phyloP scores from a whole-genome alignment of 2,113 vertebrate species.

The Pituophis catenifer region DNA sequence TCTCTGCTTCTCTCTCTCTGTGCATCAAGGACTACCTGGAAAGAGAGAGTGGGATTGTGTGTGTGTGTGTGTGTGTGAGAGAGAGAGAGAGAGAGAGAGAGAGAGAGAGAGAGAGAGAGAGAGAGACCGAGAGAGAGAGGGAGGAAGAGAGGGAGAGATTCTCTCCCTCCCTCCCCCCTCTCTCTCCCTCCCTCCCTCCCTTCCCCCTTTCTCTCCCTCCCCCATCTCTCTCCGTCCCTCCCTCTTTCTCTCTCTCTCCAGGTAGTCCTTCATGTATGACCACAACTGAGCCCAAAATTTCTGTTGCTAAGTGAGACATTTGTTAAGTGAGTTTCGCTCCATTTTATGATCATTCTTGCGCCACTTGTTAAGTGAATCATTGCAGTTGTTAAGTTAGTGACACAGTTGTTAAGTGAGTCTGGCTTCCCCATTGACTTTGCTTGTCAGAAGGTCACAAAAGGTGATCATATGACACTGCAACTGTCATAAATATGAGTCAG shows the following conservation, averaged over 20 bases:
- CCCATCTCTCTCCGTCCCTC: not conserved
- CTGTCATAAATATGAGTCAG: not conserved
- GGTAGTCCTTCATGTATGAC: not conserved
- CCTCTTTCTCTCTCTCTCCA: not conserved
- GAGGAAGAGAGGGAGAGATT: no score
- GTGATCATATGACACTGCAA: not conserved
- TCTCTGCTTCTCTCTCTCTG: not conserved
- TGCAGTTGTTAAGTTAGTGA: not conserved
- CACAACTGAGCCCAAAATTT: not conserved
- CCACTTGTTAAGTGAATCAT: not conserved
- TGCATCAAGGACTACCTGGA: no score
- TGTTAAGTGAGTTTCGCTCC: not conserved
- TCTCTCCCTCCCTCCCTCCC: no score
- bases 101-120: no score
- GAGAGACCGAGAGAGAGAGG: no score
- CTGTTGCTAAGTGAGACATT: not conserved
- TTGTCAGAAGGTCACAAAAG: not conserved
- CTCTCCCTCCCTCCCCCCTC: no score
- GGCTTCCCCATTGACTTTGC: not conserved
- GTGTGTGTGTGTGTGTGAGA: no score
- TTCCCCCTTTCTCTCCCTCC: no score
- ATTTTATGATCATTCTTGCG: not conserved
- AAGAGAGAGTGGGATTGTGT: no score
- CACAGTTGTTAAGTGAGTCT: not conserved
- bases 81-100: no score